Percentiles rank a stretch among this genome's conserved stretches.
Evolutionary conservation across 2,113 vertebrate genomes (phyloP).

Genomic region (Pangasianodon hypophthalmus): DNA sequence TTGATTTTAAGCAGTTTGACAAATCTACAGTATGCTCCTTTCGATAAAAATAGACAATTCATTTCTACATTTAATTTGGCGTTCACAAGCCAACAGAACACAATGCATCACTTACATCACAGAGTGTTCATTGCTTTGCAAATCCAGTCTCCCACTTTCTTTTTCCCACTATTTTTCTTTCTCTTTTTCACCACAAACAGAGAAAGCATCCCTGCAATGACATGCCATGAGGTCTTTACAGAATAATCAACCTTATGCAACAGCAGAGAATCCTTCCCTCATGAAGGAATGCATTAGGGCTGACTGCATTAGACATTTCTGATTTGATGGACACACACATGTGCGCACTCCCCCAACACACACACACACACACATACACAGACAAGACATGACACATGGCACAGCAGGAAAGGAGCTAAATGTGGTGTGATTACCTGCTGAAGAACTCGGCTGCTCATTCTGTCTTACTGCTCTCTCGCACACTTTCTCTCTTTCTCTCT

Average conservation of each 20-base stretch:
- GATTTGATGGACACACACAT: background rate
- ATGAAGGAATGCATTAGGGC: background rate
- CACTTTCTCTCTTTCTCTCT: background rate
- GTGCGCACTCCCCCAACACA: background rate
- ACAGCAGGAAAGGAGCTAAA: conserved; percentile 40
- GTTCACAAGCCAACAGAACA: background rate
- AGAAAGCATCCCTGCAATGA: background rate
- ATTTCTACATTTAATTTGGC: background rate
- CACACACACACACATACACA: background rate
- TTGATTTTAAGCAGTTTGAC: background rate
- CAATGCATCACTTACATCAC: background rate
- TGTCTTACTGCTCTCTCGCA: background rate
- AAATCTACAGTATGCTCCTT: background rate
- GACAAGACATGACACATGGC: conserved; percentile 21
- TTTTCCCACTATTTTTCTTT: background rate
- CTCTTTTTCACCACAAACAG: background rate
- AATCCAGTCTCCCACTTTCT: background rate
- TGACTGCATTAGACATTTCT: conserved; percentile 11
- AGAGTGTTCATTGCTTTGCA: background rate
- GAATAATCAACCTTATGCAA: conserved; percentile 14
- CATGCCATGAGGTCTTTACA: background rate
- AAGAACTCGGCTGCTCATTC: background rate
- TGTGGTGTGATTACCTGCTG: conserved; percentile 21
- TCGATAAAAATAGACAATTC: background rate
- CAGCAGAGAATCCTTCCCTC: background rate